A percentile compares a stretch with the other conserved stretches of the same genome.
Evolutionary conservation across 2,888 invertebrate genomes (phyloP).

Genomic region (Drosophila rellima): DNA sequence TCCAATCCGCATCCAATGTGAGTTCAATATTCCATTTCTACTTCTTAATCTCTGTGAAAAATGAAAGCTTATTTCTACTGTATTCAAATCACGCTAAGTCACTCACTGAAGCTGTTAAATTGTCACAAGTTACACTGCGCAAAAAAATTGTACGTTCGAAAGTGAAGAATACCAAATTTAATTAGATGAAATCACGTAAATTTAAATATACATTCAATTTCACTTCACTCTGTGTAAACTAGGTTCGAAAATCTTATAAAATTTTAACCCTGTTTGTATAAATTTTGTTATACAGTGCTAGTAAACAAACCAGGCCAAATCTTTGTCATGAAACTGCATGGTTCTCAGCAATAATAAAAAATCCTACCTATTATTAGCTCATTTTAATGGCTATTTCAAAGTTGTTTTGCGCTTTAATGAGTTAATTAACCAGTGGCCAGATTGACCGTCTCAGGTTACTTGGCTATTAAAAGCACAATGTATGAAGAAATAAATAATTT

Average conservation of each 20-base stretch:
- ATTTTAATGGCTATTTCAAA: conserved; percentile 4
- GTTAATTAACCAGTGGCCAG: conserved; percentile 5
- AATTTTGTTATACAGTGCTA: conserved; percentile 9
- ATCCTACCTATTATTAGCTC: not conserved
- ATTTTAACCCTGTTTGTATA: too few relatives aligned
- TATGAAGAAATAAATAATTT: not conserved
- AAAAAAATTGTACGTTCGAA: not conserved
- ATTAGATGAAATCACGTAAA: too few relatives aligned
- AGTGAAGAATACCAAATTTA: not conserved
- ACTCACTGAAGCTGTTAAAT: not conserved
- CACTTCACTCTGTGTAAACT: too few relatives aligned
- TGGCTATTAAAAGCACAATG: conserved; percentile 5
- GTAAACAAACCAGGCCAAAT: conserved; percentile 7
- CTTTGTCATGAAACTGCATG: conserved; percentile 15
- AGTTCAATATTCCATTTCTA: not conserved
- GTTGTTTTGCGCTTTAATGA: conserved; percentile 3
- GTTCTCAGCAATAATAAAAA: conserved; percentile 4
- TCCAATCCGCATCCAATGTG: not conserved
- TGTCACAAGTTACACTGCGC: conserved; percentile 5
- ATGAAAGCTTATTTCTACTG: not conserved
- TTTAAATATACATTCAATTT: too few relatives aligned
- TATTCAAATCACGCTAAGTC: conserved; percentile 8
- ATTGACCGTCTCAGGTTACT: not conserved
- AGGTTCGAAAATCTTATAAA: too few relatives aligned
- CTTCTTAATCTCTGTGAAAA: conserved; percentile 18